A percentile compares a stretch with the other conserved stretches of the same genome.
phyloP scores from a whole-genome alignment of 2,888 invertebrate species.

The Lumbricus terrestris region DNA sequence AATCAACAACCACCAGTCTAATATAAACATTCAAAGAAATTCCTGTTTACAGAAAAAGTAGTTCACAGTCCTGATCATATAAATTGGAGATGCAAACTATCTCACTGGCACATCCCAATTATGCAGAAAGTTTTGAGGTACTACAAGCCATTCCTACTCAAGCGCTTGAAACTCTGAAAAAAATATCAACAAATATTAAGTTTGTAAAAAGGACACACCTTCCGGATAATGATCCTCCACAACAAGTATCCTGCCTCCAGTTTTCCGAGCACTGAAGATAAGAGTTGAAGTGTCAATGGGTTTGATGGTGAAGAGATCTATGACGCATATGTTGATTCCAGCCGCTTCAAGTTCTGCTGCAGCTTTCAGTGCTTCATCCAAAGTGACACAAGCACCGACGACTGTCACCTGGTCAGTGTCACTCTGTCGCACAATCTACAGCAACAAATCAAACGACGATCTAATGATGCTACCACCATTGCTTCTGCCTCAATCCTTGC shows the following conservation, averaged over 20 bases:
- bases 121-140: too few relatives aligned
- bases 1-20: too few relatives aligned
- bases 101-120: too few relatives aligned
- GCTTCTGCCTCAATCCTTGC: too few relatives aligned
- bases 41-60: too few relatives aligned
- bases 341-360: slow-evolving; percentile 71
- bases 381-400: slow-evolving; percentile 89
- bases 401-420: slow-evolving; percentile 78
- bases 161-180: background rate
- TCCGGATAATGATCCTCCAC: slow-evolving; percentile 97
- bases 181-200: background rate
- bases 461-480: too few relatives aligned
- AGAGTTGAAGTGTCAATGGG: slow-evolving; percentile 83
- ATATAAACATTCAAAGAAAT: too few relatives aligned
- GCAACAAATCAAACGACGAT: slow-evolving; percentile 15
- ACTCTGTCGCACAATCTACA: slow-evolving; percentile 73
- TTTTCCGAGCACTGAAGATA: slow-evolving; percentile 73
- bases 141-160: background rate
- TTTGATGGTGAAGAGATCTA: slow-evolving; percentile 95
- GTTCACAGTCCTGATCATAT: too few relatives aligned
- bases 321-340: slow-evolving; percentile 73
- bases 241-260: slow-evolving; percentile 79
- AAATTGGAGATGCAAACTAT: too few relatives aligned
- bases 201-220: slow-evolving; percentile 62
- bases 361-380: slow-evolving; percentile 85